Evolutionary conservation across 2,113 vertebrate species (phyloP).

Genomic region (Marmota monax): DNA sequence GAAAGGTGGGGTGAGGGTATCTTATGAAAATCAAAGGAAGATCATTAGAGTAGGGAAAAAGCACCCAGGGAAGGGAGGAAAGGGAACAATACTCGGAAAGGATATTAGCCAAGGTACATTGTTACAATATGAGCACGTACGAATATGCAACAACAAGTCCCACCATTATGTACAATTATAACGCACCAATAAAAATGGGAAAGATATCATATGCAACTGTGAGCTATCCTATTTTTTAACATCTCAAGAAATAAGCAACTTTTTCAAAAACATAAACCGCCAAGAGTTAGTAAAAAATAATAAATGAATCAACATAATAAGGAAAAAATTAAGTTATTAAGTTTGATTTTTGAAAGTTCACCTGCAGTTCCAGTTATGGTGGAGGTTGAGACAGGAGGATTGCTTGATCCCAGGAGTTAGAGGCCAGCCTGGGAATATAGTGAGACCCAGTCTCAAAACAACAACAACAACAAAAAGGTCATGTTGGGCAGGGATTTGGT

Average conservation of each 20-base stretch:
- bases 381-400: not conserved
- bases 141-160: too few species aligned
- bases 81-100: too few species aligned
- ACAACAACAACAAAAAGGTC: too few species aligned
- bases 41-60: too few species aligned
- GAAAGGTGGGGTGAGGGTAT: too few species aligned
- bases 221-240: not conserved
- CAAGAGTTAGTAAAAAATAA: not conserved
- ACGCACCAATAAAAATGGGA: too few species aligned
- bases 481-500: not conserved
- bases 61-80: too few species aligned
- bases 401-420: too few species aligned
- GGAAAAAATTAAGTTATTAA: not conserved
- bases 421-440: not conserved
- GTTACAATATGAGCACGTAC: too few species aligned
- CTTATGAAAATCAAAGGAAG: too few species aligned
- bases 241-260: not conserved
- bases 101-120: too few species aligned
- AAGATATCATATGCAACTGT: not conserved
- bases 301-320: not conserved
- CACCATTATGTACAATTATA: too few species aligned
- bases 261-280: not conserved
- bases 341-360: not conserved
- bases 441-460: not conserved
- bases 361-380: not conserved